Conservation (phyloP, 53 echinoderm and acorn worm species). For the Actinopyga echinites region DNA sequence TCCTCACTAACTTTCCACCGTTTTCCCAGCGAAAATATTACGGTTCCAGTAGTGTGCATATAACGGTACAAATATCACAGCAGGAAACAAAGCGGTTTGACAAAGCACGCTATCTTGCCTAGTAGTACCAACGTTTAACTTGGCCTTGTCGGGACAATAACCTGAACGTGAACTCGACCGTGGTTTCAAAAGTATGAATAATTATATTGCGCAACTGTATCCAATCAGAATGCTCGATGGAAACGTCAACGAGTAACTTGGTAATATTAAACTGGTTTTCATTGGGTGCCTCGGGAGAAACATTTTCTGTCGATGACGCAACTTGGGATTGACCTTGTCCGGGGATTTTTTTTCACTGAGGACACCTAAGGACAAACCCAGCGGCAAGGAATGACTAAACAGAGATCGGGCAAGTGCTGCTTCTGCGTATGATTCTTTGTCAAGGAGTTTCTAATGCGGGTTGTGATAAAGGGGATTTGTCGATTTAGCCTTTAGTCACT, state of each 20-base stretch:
- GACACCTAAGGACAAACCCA: too few species aligned
- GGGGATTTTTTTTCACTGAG: slow-evolving; percentile 14
- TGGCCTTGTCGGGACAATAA: slow-evolving; percentile 63
- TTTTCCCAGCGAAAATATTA: too few species aligned
- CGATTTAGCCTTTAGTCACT: too few species aligned
- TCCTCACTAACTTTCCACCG: too few species aligned
- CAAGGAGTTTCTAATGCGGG: too few species aligned
- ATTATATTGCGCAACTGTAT: background rate
- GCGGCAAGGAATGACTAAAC: too few species aligned
- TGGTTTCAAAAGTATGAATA: slow-evolving; percentile 25
- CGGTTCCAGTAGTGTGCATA: background rate
- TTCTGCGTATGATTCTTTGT: too few species aligned
- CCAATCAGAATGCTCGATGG: slow-evolving; percentile 14
- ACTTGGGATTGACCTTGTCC: slow-evolving; percentile 13
- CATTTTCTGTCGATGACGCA: slow-evolving; percentile 32
- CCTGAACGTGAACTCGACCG: slow-evolving; percentile 82
- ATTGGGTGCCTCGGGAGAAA: slow-evolving; percentile 20
- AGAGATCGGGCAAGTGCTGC: too few species aligned
- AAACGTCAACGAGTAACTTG: background rate
- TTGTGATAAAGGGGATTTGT: too few species aligned
- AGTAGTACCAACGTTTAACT: background rate
- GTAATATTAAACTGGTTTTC: background rate
- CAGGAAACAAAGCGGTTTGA: slow-evolving; percentile 38
- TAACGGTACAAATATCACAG: slow-evolving; percentile 21
- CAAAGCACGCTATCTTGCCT: slow-evolving; percentile 17